A percentile compares a stretch with the other conserved stretches of the same genome.
phyloP scores from a whole-genome alignment of 2,113 vertebrate species.

The Crotalus viridis region DNA sequence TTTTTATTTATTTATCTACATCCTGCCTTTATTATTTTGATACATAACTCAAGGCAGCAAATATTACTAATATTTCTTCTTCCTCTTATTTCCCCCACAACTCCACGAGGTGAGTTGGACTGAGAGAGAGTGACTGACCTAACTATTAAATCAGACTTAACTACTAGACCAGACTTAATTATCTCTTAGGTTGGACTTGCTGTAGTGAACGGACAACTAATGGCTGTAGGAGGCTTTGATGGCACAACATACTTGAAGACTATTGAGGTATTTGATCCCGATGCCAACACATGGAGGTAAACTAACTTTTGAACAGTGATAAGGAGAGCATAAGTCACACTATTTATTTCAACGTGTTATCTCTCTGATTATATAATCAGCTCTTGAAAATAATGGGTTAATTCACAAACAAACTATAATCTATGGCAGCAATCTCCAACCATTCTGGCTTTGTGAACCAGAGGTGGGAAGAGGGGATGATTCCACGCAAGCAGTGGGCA shows the following conservation, averaged over 20 bases:
- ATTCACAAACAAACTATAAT: not conserved
- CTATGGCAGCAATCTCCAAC: not conserved
- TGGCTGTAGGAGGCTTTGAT: slow-evolving; percentile 98
- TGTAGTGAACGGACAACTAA: slow-evolving; percentile 95
- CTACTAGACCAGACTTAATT: slow-evolving; percentile 1
- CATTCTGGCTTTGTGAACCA: not conserved
- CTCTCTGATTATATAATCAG: not conserved
- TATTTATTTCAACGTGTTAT: not conserved
- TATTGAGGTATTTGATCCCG: slow-evolving; percentile 98
- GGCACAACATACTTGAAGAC: slow-evolving; percentile 98
- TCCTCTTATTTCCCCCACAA: not conserved
- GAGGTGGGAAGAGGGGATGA: not conserved
- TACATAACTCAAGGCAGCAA: not conserved
- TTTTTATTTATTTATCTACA: not conserved
- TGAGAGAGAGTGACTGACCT: not conserved
- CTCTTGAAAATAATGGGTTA: not conserved
- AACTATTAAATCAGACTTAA: not conserved
- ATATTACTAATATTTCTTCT: not conserved
- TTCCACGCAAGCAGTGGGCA: not conserved
- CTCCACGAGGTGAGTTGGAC: not conserved
- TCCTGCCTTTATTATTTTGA: not conserved
- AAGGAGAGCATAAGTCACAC: not conserved
- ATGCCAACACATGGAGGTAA: slow-evolving; percentile 98
- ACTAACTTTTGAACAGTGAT: not conserved
- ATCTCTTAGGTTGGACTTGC: slow-evolving; percentile 88